A percentile compares a stretch with the other conserved stretches of the same genome.
Conservation (phyloP, 2,888 invertebrate species). For the Platynereis dumerilii region DNA sequence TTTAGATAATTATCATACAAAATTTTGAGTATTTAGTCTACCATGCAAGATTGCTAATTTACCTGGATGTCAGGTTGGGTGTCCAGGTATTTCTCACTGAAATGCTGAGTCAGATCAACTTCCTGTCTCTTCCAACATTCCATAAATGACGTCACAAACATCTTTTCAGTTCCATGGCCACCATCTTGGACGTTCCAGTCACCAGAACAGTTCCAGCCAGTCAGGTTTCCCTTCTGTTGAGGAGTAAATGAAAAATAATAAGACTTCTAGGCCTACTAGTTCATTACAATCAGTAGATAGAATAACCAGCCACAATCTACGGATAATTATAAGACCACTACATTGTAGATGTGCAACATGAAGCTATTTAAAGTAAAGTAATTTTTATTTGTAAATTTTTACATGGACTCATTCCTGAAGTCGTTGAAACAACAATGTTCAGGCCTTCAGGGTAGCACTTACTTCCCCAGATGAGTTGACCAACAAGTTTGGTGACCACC, state of each 20-base stretch:
- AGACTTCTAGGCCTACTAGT: too few relatives aligned
- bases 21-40: too few relatives aligned
- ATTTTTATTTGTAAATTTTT: too few relatives aligned
- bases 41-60: conserved; percentile 1
- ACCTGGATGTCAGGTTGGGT: conserved; percentile 49
- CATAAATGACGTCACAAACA: conserved; percentile 44
- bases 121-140: conserved; percentile 45
- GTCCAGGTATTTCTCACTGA: conserved; percentile 45
- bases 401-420: too few relatives aligned
- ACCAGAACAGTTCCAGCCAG: conserved; percentile 44
- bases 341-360: too few relatives aligned
- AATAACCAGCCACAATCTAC: too few relatives aligned
- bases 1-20: too few relatives aligned
- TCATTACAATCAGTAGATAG: too few relatives aligned
- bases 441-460: too few relatives aligned
- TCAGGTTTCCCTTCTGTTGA: conserved; percentile 37
- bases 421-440: too few relatives aligned
- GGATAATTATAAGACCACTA: too few relatives aligned
- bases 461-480: conserved; percentile 49
- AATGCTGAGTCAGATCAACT: conserved; percentile 41
- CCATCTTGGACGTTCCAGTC: conserved; percentile 37
- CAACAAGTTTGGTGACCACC: conserved; percentile 50
- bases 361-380: too few relatives aligned
- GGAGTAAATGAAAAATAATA: background rate
- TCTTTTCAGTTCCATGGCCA: conserved; percentile 45